These are phyloP conservation scores for Zoanthus gigantus DNA, from an alignment of 92 coral and sea anemone genomes.

Conservation along the genomic window DNA sequence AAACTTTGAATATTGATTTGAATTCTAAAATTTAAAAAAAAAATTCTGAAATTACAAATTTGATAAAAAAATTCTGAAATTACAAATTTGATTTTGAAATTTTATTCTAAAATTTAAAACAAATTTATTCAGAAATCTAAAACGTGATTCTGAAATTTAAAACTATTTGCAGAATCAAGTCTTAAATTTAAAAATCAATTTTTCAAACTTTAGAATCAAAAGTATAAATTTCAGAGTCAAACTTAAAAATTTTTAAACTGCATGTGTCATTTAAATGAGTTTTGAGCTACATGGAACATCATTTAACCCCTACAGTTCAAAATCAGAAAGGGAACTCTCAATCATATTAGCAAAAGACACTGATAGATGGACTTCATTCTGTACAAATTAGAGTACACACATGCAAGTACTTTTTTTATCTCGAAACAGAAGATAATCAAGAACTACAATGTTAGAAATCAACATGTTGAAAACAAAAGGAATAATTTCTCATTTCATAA, in stretches of 20 bases:
- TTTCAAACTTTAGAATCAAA: constrained; percentile 1
- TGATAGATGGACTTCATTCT: constrained; percentile 5
- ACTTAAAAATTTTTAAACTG: not conserved
- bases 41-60: not conserved
- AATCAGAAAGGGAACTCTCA: not conserved
- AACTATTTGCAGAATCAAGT: not conserved
- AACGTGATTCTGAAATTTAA: not conserved
- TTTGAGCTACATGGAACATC: constrained; percentile 1
- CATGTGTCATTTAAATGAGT: not conserved
- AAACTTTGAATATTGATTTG: too few species aligned
- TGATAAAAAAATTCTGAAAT: too few species aligned
- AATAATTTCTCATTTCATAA: constrained; percentile 21
- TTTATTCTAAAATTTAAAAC: not conserved
- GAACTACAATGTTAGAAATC: constrained; percentile 14
- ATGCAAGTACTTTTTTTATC: constrained; percentile 6
- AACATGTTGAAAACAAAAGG: constrained; percentile 13
- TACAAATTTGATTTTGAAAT: too few species aligned
- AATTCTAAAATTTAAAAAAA: not conserved
- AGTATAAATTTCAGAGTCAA: constrained; percentile 1
- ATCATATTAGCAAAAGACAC: constrained; percentile 5
- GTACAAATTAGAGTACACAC: constrained; percentile 13
- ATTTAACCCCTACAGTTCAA: not conserved
- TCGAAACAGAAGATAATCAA: not conserved
- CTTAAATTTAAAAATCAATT: not conserved
- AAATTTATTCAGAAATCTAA: not conserved